These are phyloP conservation scores for Chaetodon trifascialis DNA, from an alignment of 2,113 vertebrate genomes.

Conservation along the genomic window DNA sequence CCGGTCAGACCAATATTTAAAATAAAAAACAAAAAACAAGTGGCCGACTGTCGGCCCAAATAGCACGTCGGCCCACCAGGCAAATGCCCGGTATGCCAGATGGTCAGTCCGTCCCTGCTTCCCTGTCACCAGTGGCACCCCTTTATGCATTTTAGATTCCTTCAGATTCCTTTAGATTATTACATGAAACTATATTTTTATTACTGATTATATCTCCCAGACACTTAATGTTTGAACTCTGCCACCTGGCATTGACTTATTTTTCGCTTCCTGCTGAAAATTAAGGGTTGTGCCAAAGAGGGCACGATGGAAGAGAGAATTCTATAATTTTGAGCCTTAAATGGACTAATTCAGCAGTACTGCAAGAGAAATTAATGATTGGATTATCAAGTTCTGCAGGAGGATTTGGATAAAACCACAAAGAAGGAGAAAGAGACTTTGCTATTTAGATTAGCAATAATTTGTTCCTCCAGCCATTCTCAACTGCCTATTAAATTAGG, in stretches of 20 bases:
- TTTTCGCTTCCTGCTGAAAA: background rate
- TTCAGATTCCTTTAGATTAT: background rate
- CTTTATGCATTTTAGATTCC: background rate
- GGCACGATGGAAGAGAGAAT: background rate
- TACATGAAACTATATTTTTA: background rate
- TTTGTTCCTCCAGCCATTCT: background rate
- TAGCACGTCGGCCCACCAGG: too few relatives aligned
- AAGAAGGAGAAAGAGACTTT: background rate
- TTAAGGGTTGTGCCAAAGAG: background rate
- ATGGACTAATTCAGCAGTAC: background rate
- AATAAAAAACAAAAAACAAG: too few relatives aligned
- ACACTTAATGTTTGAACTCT: constrained; percentile 1
- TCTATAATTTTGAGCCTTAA: background rate
- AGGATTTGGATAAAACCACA: background rate
- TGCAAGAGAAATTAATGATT: background rate
- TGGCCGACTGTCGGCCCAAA: too few relatives aligned
- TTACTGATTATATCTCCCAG: background rate
- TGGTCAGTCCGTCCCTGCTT: too few relatives aligned
- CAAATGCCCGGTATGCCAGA: too few relatives aligned
- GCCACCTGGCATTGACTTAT: background rate
- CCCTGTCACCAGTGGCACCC: background rate
- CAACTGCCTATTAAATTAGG: too few relatives aligned
- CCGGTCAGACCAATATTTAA: too few relatives aligned
- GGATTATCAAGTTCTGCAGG: background rate
- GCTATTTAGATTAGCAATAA: background rate